These are phyloP conservation scores for Agelaius phoeniceus DNA, from an alignment of 2,113 vertebrate species.

Conservation along the genomic window DNA sequence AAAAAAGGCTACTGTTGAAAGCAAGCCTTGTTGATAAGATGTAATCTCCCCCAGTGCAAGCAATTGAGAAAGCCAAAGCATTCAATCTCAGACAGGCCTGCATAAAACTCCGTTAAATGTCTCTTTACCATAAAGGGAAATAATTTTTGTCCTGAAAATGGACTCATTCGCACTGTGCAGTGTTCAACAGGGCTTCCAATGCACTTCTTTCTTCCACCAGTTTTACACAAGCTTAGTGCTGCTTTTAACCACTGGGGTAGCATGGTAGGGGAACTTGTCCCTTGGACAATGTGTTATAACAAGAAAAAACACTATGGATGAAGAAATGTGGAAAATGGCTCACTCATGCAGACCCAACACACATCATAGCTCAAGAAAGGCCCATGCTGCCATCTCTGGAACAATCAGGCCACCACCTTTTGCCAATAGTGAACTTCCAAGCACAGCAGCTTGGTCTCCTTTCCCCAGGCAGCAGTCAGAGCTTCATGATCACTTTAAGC, in stretches of 20 bases:
- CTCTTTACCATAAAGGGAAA: neutral
- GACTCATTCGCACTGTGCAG: neutral
- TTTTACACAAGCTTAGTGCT: neutral
- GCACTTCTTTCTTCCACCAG: neutral
- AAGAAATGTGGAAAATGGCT: neutral
- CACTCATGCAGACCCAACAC: neutral
- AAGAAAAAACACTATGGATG: neutral
- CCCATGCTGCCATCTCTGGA: neutral
- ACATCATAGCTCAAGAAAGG: neutral
- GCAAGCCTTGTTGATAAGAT: neutral
- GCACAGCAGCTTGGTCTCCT: neutral
- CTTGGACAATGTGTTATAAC: neutral
- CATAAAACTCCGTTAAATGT: neutral
- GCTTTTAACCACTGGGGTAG: neutral
- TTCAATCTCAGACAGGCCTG: neutral
- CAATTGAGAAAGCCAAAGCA: neutral
- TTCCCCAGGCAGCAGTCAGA: neutral
- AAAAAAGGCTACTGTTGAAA: neutral
- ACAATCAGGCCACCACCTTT: neutral
- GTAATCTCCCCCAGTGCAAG: neutral
- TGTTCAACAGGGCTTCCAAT: neutral
- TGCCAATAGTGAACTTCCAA: neutral
- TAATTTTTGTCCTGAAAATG: neutral
- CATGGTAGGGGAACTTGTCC: neutral
- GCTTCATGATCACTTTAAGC: neutral